Evolutionary conservation across 2,888 invertebrate species (phyloP), one percentile per base, ranked within the genome.

Genomic region (Plebejus anna): DNA sequence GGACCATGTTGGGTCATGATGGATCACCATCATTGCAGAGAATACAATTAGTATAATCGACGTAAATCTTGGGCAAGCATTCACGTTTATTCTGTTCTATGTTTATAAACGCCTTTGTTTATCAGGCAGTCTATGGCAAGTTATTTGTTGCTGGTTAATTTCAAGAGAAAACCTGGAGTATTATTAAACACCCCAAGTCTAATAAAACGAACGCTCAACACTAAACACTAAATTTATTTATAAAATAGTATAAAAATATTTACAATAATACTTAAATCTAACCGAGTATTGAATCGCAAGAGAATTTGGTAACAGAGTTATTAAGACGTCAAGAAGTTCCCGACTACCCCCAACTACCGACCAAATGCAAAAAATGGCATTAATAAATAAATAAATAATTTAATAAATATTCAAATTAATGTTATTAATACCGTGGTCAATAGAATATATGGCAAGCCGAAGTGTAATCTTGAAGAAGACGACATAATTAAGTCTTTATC

Each of bases 301-400:
- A 86, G 83, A 79, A 83, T 87, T 85, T 91, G 91, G 90, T 91
- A 90, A 91, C 90, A 88, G 87, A 84, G 78, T 82, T 81, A 81
- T 80, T 70, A 16, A 66, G 78, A 78, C 70, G 78, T 78, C 80
- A 79, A 81, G 79, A 78, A 75, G 76, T 78, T 51, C 11, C 70
- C 70, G 28, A 36, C 70, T 36, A 76, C 85, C 84, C 85, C 82
- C 86, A 84, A 84, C 73, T 51, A 51, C 51, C 47, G 76, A 86
- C 85, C 85, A 92, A 92, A 92, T 93, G 92, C 92, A 89, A 85
- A 87, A 83, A 86, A 92, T 92, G 92, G 92, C 93, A 91, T 92
- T 89, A 89, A 83, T 86, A 85, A 85, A 85, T 84, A 86, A 92
- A 92, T 92, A 92, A 92, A 92, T 92, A 90, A 89, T 83, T 88